Conservation (phyloP, 1,140 invertebrate genomes). For the Listronotus bonariensis region DNA sequence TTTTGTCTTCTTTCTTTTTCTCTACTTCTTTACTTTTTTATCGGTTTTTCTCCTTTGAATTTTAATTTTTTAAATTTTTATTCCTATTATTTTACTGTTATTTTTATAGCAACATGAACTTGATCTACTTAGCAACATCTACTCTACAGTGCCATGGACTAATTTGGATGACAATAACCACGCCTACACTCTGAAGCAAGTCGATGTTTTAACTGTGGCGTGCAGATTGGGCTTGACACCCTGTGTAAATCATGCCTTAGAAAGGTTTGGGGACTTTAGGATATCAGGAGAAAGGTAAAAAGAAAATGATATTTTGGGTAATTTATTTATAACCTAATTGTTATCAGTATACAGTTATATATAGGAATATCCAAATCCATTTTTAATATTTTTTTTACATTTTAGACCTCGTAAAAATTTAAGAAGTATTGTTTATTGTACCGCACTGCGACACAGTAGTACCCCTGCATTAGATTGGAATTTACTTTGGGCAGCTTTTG, state of each 20-base stretch:
- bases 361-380: too few species aligned
- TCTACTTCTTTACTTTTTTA: too few species aligned
- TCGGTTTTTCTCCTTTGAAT: too few species aligned
- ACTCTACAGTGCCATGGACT: conserved; percentile 31
- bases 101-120: conserved; percentile 26
- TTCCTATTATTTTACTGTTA: too few species aligned
- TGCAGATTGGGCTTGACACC: conserved; percentile 59
- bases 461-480: conserved; percentile 53
- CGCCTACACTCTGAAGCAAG: conserved; percentile 54
- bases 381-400: too few species aligned
- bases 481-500: conserved; percentile 60
- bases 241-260: conserved; percentile 55
- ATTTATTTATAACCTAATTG: too few species aligned
- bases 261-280: conserved; percentile 45
- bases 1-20: too few species aligned
- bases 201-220: conserved; percentile 58
- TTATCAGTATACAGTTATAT: too few species aligned
- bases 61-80: too few species aligned
- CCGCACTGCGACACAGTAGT: conserved; percentile 52
- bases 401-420: conserved; percentile 60
- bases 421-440: conserved; percentile 64
- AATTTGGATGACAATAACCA: conserved; percentile 42
- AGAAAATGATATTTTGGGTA: too few species aligned
- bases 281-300: conserved; percentile 25
- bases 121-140: conserved; percentile 22